phyloP scores from a whole-genome alignment of 2,113 vertebrate genomes.

The Sebastes schlegelii region DNA sequence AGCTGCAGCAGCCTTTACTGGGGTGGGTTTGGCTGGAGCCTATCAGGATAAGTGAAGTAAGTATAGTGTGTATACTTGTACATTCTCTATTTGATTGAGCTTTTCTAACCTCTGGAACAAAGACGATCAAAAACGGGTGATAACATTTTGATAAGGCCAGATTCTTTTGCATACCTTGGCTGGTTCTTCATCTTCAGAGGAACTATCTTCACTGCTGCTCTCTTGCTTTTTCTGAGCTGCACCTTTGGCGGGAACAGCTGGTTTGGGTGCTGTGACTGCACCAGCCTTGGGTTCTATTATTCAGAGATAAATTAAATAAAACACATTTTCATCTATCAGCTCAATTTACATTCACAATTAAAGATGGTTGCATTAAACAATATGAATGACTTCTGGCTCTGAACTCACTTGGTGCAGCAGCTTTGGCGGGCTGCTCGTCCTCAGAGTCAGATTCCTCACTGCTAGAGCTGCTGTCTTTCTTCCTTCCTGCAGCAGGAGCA shows the following conservation, averaged over 20 bases:
- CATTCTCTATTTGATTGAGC: neutral
- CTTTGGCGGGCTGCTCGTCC: conserved; percentile 75
- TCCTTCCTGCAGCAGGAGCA: conserved; percentile 67
- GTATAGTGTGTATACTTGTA: neutral
- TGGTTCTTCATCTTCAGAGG: conserved; percentile 82
- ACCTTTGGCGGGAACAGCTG: conserved; percentile 51
- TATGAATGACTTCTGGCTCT: no score
- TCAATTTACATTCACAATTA: neutral
- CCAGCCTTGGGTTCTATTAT: conserved; percentile 68
- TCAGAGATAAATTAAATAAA: neutral
- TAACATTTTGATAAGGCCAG: neutral
- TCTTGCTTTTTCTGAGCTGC: conserved; percentile 75
- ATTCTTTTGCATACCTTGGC: conserved; percentile 72
- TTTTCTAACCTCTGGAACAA: neutral
- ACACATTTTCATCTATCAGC: neutral
- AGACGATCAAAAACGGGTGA: neutral
- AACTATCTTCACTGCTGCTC: conserved; percentile 83
- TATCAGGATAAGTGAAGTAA: conserved; percentile 27
- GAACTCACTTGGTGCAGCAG: conserved; percentile 71
- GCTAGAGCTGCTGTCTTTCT: conserved; percentile 86
- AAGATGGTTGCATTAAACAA: neutral
- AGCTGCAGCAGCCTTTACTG: conserved; percentile 65
- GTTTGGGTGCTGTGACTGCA: conserved; percentile 59
- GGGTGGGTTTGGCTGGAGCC: conserved; percentile 56
- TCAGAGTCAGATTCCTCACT: conserved; percentile 87